phyloP scores from a whole-genome alignment of 2,797 vertebrate genomes.

The Dipus sagitta region DNA sequence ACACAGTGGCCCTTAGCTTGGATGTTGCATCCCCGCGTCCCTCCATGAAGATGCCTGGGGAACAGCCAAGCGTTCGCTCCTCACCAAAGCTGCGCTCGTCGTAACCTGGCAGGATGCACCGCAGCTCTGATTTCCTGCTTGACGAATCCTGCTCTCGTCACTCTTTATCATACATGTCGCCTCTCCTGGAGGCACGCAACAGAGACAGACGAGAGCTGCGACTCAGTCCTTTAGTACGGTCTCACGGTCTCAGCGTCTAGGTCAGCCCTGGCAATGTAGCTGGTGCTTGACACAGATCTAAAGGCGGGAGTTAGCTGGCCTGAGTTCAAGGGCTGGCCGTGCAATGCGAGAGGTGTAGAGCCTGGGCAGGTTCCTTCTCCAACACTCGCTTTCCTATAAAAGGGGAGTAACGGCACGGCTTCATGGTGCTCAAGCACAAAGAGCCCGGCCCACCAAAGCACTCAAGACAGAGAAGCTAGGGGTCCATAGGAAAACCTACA shows the following conservation, averaged over 20 bases:
- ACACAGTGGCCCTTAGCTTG: background rate
- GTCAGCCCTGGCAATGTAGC: background rate
- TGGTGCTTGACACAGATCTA: background rate
- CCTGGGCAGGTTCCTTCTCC: background rate
- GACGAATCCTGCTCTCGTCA: background rate
- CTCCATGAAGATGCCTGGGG: background rate
- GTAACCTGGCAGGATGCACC: fast-evolving
- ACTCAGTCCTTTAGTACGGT: background rate
- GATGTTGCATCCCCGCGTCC: background rate
- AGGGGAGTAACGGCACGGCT: background rate
- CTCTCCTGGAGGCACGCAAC: background rate
- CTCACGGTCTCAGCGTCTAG: background rate
- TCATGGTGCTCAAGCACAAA: background rate
- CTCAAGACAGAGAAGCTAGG: background rate
- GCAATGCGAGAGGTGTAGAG: background rate
- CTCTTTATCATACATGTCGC: background rate
- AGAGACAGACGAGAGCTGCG: background rate
- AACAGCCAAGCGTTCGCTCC: background rate
- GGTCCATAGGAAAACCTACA: no score
- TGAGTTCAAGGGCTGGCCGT: background rate
- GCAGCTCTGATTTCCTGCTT: background rate
- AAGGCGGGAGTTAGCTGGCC: conserved; percentile 7
- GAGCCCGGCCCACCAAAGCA: background rate
- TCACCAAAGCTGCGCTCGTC: background rate
- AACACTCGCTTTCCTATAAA: conserved; percentile 3